Base-by-base conservation (phyloP, 1,140 invertebrate species). In the Nomia melanderi region DNA sequence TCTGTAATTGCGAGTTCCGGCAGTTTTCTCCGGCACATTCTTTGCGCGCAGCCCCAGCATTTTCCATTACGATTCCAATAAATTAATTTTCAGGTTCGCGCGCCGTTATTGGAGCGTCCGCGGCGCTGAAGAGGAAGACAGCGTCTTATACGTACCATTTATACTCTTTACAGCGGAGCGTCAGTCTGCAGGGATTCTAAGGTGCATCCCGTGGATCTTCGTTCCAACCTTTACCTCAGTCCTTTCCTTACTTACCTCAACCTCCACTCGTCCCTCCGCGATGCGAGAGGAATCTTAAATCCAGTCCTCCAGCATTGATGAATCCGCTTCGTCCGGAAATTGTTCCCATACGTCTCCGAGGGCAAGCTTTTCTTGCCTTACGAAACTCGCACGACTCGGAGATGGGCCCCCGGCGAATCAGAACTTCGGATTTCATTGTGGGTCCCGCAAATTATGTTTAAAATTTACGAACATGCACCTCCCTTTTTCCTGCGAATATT, bases 11-110 rank as follows among this genome's bases (percentile, higher is more conserved):
- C 54, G 31, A 54, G 39, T 50, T 64, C 56, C 65, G 47, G 39
- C 64, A 62, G 31, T 31, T 79, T 47, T 54, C 72, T 44, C 54
- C 36, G 64, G n/a, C 64, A 25, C 41, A 67, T 67, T 75, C 60
- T 82, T 80, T 74, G 76, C 78, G 78, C 81, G 79, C 44, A 84
- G 81, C 71, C 20, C 54, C 67, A 82, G 78, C 74, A 86, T 85
- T 85, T 87, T 85, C 86, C 80, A 88, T 88, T 86, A 86, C 84
- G 80, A 83, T 81, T 81, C 80, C 87, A 77, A 87, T 87, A 87
- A 88, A 88, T 88, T 88, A 88, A 88, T 88, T 88, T 88, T 86
- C 84, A 86, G 63, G 73, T 69, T 57, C 70, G 47, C 79, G 47
- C 63, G 56, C 50, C 76, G 41, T 54, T 82, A 77, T 76, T 77